Base-by-base conservation (phyloP, 2,797 vertebrate genomes). In the Phalloptychus januarius region DNA sequence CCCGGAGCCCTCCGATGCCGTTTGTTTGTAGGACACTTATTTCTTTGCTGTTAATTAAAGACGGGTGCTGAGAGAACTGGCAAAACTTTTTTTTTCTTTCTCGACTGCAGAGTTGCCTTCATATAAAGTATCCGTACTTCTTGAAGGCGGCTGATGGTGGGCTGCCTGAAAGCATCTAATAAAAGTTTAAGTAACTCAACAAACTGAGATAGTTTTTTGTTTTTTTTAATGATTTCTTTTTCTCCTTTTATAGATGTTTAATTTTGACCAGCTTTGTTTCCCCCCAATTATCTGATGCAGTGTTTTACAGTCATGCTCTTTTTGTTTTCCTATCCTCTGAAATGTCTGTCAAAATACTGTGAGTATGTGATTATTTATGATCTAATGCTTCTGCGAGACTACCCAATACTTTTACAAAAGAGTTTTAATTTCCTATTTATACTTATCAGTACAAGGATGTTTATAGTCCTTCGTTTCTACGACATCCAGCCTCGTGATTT, bases 11-110 rank as follows among this genome's bases (percentile, higher is more conserved):
- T 40, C 4, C 12, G 23, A 40, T 40, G 13, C 36, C 2, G 4
- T 40, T 67, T 67, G 63, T 67, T 25, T 40, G 63, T 40, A 13
- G 36, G 63, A 5, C 23, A 40, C 36, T 40, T 67, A 40, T 67
- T 67, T 12, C 63, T 40, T 67, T 67, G 63, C 63, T 40, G 63
- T 23, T 67, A 23, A 67, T 67, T 67, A 67, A 67, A 25, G 36
- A 40, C 10, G 3, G 3, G 4, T 23, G 36, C 36, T 40, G 36
- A 67, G 36, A 40, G 5, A 12, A 40, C 18, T 40, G 20, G 36
- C 23, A 10, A 40, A 23, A 36, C 31, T 0, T 18, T 33, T 16
- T 52, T 25, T 8, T 1, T 25, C 0, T 23, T 4, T 23, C 10
- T 54, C 1, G n/a, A 25, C n/a, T 28, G n/a, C 52, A 11, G 23